These are phyloP conservation scores for Litoditis marina DNA, from an alignment of 2,888 invertebrate species.

Conservation along the genomic window DNA sequence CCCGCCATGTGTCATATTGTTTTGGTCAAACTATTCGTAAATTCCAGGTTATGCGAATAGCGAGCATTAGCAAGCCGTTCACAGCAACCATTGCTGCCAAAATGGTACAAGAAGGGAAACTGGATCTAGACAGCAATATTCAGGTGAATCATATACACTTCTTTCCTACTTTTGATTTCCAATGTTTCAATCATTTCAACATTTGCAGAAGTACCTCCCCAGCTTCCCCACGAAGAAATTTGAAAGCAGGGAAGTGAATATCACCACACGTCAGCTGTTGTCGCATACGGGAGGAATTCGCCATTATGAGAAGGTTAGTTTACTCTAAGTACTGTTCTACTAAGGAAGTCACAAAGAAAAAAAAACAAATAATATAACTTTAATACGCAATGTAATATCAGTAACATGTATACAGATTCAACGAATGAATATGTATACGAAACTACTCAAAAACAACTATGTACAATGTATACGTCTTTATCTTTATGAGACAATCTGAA, in stretches of 20 bases:
- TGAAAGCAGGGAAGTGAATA: slow-evolving; percentile 65
- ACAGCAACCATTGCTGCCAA: slow-evolving; percentile 67
- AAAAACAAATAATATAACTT: background rate
- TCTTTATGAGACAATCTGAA: too few species aligned
- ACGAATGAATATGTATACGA: too few species aligned
- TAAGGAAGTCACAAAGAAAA: background rate
- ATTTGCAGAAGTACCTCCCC: slow-evolving; percentile 29
- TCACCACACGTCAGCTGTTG: slow-evolving; percentile 67
- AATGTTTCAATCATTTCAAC: too few species aligned
- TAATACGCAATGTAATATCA: background rate
- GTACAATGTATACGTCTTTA: too few species aligned
- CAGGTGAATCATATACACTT: slow-evolving; percentile 23
- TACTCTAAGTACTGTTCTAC: too few species aligned
- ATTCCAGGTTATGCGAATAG: slow-evolving; percentile 68
- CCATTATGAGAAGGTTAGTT: slow-evolving; percentile 64
- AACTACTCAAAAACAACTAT: too few species aligned
- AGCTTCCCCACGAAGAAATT: slow-evolving; percentile 66
- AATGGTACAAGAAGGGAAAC: slow-evolving; percentile 65
- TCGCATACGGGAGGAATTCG: slow-evolving; percentile 68
- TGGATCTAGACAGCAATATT: slow-evolving; percentile 65
- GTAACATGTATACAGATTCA: too few species aligned
- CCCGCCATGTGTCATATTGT: background rate
- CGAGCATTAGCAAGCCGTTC: slow-evolving; percentile 69
- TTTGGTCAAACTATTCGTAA: slow-evolving; percentile 59
- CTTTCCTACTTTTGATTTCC: too few species aligned